A percentile compares a stretch with the other conserved stretches of the same genome.
These are phyloP conservation scores for Pseudomyrmex cubaensis DNA, from an alignment of 1,140 invertebrate genomes.

Conservation along the genomic window DNA sequence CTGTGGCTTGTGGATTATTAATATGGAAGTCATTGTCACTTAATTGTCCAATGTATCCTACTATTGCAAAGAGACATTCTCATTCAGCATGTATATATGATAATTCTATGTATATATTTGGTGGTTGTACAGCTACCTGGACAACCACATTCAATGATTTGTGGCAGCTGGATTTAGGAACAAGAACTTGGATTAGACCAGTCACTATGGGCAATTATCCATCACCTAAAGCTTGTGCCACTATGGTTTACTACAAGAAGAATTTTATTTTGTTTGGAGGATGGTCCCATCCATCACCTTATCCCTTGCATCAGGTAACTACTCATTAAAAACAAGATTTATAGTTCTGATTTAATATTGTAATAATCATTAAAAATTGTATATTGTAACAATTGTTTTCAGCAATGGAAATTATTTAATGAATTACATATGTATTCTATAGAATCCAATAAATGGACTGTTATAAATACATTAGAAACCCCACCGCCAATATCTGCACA, in stretches of 20 bases:
- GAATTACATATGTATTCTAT: constrained; percentile 97
- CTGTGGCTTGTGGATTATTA: constrained; percentile 89
- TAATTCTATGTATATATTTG: constrained; percentile 97
- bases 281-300: constrained; percentile 97
- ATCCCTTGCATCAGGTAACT: constrained; percentile 93
- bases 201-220: constrained; percentile 95
- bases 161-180: constrained; percentile 96
- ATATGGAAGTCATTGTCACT: constrained; percentile 88
- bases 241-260: constrained; percentile 94
- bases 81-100: constrained; percentile 94
- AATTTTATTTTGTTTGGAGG: constrained; percentile 96
- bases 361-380: background rate
- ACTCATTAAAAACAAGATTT: background rate
- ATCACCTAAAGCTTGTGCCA: constrained; percentile 97
- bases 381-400: constrained; percentile 62
- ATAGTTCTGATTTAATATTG: background rate
- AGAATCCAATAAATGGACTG: constrained; percentile 93
- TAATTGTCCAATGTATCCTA: constrained; percentile 85
- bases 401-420: constrained; percentile 93
- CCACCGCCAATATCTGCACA: constrained; percentile 95
- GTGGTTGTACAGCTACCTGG: constrained; percentile 96
- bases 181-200: constrained; percentile 92
- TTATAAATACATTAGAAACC: constrained; percentile 87
- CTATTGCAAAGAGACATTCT: constrained; percentile 95
- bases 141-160: constrained; percentile 98